These are phyloP conservation scores for Chrysochloris asiatica DNA, from an alignment of 2,113 vertebrate species.

Conservation along the genomic window DNA sequence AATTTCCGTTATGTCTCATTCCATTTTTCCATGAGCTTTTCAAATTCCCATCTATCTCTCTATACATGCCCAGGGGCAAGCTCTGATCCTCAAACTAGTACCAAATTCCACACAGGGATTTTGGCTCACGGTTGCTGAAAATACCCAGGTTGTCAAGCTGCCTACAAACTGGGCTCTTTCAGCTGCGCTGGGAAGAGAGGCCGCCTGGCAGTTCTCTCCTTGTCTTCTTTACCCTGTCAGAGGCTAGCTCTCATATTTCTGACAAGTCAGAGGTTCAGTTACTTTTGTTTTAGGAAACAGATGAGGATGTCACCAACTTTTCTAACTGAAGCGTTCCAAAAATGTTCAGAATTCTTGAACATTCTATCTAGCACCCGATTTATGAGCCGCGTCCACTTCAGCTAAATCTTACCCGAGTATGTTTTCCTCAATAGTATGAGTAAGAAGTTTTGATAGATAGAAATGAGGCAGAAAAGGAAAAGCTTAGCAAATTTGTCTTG, in stretches of 20 bases:
- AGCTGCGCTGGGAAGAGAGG: background rate
- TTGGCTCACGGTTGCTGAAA: background rate
- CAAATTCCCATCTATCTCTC: no score
- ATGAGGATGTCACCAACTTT: background rate
- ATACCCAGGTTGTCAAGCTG: background rate
- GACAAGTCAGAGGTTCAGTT: background rate
- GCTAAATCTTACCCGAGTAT: background rate
- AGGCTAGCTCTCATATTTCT: background rate
- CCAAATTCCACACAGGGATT: background rate
- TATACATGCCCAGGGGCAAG: background rate
- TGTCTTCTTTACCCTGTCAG: background rate
- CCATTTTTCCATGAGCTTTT: no score
- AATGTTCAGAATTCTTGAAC: background rate
- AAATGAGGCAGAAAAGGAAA: background rate
- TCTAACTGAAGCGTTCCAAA: background rate
- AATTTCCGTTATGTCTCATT: no score
- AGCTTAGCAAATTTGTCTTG: slow-evolving; percentile 23
- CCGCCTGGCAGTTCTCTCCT: background rate
- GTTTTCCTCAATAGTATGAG: background rate
- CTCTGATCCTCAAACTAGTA: background rate
- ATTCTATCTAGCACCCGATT: background rate
- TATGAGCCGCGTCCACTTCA: no score
- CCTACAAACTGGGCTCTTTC: no score
- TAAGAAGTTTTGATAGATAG: background rate
- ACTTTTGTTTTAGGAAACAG: background rate